These are phyloP conservation scores for Chelidonichthys spinosus DNA, from an alignment of 2,797 vertebrate genomes.

Conservation along the genomic window DNA sequence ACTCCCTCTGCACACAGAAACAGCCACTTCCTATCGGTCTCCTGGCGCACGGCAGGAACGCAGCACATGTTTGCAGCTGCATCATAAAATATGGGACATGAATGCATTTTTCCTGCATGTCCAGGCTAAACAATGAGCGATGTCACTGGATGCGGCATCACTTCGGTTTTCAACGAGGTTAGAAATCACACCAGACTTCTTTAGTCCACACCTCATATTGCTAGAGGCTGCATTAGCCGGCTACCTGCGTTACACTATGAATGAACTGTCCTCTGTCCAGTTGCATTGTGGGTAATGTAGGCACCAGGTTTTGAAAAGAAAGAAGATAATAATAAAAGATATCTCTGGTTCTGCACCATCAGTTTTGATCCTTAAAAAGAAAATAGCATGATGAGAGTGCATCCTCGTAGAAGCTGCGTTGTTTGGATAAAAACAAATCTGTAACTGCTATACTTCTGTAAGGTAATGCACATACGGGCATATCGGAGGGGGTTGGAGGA, in stretches of 20 bases:
- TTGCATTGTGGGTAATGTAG: neutral
- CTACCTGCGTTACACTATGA: neutral
- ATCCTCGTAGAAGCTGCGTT: too few relatives aligned
- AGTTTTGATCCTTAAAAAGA: neutral
- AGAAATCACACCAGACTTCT: neutral
- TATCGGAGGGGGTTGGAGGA: neutral
- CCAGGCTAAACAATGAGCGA: neutral
- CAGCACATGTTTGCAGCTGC: constrained; percentile 4
- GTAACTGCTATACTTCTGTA: neutral
- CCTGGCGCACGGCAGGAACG: constrained; percentile 1
- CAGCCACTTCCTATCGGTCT: constrained; percentile 12
- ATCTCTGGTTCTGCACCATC: neutral
- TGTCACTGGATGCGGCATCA: neutral
- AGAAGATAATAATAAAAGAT: neutral
- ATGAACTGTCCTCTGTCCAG: neutral
- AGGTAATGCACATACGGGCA: neutral
- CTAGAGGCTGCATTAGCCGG: neutral
- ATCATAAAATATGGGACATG: neutral
- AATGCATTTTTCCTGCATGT: neutral
- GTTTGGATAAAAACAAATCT: too few relatives aligned
- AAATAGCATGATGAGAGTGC: too few relatives aligned
- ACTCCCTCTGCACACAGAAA: constrained; percentile 11
- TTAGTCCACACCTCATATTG: neutral
- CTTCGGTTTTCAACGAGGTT: neutral
- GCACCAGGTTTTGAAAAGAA: neutral